Evolutionary conservation across 2,797 vertebrate genomes (phyloP), one percentile per base, ranked within the genome.

Genomic region (Loriculus beryllinus): DNA sequence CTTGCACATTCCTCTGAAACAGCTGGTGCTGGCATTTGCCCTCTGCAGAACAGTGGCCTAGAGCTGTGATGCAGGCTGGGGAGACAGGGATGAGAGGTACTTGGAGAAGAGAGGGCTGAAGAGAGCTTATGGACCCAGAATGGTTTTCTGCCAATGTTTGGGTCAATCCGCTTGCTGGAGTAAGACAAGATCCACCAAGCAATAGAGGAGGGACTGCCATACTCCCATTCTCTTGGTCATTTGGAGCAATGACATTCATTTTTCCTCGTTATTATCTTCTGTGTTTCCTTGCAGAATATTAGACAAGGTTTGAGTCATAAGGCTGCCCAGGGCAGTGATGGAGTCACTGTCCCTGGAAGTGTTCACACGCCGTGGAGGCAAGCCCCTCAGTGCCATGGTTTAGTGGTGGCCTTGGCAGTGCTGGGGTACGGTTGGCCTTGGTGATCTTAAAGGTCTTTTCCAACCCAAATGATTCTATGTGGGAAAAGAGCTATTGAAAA

Each of bases 11-110:
- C 52, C 59, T 48, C 39, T 40, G 31, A 59, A 79, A 56, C 9
- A 62, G 26, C 54, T 49, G 40, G 7, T 48, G 48, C 62, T 6
- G 17, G 71, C 9, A 20, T 6, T 22, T 63, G 35, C 19, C 43
- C 9, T 18, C 26, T 0, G 0, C 21, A 45, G 9, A 56, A 51
- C 18, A n/a, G 1, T 57, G 23, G 33, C 35, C 79, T 26, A 6
- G 39, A 49, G 23, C 3, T 45, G 25, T 2, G 1, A 17, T 3
- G 1, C 10, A 45, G 80, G 40, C 29, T 60, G 45, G 0, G 0
- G 47, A 42, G 51, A 16, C 19, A 43, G 68, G 19, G 13, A 25
- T 39, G 48, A 67, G 31, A 86, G 6, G 7, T 5, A 37, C 13
- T 25, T 57, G 13, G 10, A 29, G 21, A 48, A 51, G 43, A 51